Conservation (phyloP, 1,140 invertebrate genomes). For the Aplysia californica region DNA sequence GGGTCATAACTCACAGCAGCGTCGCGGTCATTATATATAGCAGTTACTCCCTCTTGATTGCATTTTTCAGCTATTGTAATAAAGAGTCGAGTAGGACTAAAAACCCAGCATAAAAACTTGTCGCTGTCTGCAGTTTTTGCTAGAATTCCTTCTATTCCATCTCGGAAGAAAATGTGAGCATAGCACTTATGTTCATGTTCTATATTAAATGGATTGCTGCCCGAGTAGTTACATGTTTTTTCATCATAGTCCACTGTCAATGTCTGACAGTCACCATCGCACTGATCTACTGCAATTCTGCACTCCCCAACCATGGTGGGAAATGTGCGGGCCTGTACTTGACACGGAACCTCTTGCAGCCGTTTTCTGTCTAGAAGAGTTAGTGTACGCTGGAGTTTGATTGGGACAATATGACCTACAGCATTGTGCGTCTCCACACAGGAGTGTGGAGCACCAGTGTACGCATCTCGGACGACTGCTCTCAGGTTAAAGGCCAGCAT, state of each 20-base stretch:
- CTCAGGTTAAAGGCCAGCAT: not conserved
- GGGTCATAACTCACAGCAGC: not conserved
- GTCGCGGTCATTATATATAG: not conserved
- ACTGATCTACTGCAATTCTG: not conserved
- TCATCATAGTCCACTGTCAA: not conserved
- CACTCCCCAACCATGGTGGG: not conserved
- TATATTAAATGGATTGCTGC: not conserved
- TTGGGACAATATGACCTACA: not conserved
- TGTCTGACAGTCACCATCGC: not conserved
- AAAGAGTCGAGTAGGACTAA: not conserved
- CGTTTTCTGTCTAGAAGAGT: not conserved
- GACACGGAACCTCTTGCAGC: not conserved
- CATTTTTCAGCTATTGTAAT: not conserved
- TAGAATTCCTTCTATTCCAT: not conserved
- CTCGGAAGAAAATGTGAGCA: not conserved
- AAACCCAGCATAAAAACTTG: not conserved
- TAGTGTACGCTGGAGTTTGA: not conserved
- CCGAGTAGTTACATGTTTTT: not conserved
- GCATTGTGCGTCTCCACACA: not conserved
- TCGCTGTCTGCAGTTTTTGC: not conserved
- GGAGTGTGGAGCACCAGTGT: not conserved
- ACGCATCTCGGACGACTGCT: not conserved
- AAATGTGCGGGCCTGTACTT: not conserved
- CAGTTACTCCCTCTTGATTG: not conserved
- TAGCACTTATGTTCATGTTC: not conserved